phyloP scores from a whole-genome alignment of 2,888 invertebrate genomes.

The Tetropium fuscum region DNA sequence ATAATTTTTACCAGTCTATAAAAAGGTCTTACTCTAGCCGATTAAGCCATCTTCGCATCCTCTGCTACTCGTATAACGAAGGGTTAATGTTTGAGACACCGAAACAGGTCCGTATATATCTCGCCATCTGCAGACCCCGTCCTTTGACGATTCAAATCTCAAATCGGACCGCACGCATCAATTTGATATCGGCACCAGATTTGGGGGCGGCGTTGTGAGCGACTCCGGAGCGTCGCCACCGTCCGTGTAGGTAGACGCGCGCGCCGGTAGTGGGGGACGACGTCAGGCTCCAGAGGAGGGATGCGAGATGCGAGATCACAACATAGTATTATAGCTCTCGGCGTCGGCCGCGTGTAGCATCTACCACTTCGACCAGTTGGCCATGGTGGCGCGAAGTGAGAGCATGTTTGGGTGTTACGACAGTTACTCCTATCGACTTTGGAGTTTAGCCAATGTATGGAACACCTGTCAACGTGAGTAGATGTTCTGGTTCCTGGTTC shows the following conservation, averaged over 20 bases:
- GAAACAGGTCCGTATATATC: neutral
- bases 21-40: too few relatives aligned
- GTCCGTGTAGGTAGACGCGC: slow-evolving; percentile 45
- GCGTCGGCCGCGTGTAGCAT: slow-evolving; percentile 49
- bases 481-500: slow-evolving; percentile 42
- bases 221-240: slow-evolving; percentile 43
- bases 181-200: slow-evolving; percentile 58
- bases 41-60: too few relatives aligned
- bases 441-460: slow-evolving; percentile 83
- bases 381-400: slow-evolving; percentile 85
- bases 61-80: too few relatives aligned
- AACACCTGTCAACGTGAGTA: slow-evolving; percentile 82
- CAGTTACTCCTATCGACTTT: slow-evolving; percentile 82
- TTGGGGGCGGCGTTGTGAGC: slow-evolving; percentile 57
- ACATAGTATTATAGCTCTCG: slow-evolving; percentile 52
- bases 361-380: slow-evolving; percentile 77
- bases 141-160: slow-evolving; percentile 41
- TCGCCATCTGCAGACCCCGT: slow-evolving; percentile 10
- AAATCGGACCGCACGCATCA: slow-evolving; percentile 57
- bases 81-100: neutral
- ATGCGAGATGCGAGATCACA: slow-evolving; percentile 45
- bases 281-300: slow-evolving; percentile 31
- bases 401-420: slow-evolving; percentile 82
- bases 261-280: slow-evolving; percentile 49
- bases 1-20: too few relatives aligned